These are phyloP conservation scores for Achroia grisella DNA, from an alignment of 1,140 invertebrate species.

Conservation along the genomic window DNA sequence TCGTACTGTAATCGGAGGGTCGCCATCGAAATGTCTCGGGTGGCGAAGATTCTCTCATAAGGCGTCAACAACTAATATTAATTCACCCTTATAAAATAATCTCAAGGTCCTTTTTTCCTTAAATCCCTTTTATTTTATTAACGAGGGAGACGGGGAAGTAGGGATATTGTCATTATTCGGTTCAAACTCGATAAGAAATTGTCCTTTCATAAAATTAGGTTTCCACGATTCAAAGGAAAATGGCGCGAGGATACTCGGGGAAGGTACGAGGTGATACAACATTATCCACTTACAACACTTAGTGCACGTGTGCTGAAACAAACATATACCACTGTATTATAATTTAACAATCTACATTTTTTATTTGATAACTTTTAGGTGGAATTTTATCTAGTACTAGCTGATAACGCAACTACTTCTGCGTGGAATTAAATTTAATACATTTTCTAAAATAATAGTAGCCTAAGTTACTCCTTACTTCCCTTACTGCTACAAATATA, in stretches of 20 bases:
- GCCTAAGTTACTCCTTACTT: no score
- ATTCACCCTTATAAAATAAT: conserved; percentile 19
- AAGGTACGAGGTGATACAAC: no score
- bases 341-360: no score
- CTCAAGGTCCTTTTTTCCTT: conserved; percentile 12
- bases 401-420: no score
- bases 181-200: conserved; percentile 11
- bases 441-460: no score
- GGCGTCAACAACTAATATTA: conserved; percentile 14
- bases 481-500: no score
- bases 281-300: no score
- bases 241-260: neutral
- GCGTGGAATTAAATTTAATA: no score
- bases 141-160: conserved; percentile 7
- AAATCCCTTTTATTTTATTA: conserved; percentile 30
- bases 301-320: no score
- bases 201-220: conserved; percentile 5
- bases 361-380: no score
- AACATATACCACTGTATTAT: no score
- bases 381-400: no score
- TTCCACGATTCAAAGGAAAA: neutral
- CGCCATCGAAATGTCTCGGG: neutral
- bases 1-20: conserved; percentile 4
- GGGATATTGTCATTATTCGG: conserved; percentile 8
- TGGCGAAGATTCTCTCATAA: conserved; percentile 6